Evolutionary conservation across 2,797 vertebrate genomes (phyloP).

Genomic region (Astyanax mexicanus): DNA sequence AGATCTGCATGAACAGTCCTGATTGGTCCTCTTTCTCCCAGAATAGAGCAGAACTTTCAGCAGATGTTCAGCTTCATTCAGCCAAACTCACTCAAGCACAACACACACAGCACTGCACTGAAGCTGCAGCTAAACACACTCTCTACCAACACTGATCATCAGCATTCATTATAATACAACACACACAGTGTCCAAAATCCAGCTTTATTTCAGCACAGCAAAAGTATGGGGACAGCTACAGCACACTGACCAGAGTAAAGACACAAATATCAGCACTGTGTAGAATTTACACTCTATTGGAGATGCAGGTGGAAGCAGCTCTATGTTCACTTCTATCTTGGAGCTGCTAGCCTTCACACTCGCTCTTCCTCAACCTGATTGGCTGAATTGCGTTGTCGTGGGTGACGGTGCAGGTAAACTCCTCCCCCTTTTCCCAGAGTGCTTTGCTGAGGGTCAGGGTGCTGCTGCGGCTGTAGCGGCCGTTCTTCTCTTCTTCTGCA

Average conservation of each 20-base stretch:
- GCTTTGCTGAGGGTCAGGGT: slow-evolving; percentile 39
- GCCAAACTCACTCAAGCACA: slow-evolving; percentile 8
- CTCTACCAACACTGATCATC: neutral
- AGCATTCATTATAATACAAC: neutral
- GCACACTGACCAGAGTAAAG: neutral
- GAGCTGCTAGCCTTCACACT: neutral
- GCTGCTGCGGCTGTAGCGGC: slow-evolving; percentile 19
- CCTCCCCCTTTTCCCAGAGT: slow-evolving; percentile 25
- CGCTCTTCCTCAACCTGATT: neutral
- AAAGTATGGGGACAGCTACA: neutral
- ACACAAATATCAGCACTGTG: neutral
- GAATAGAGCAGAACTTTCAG: slow-evolving; percentile 18
- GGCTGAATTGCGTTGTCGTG: neutral
- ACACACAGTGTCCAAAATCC: neutral
- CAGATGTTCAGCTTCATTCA: slow-evolving; percentile 28
- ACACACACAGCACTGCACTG: neutral
- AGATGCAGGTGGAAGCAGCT: neutral
- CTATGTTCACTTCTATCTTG: neutral
- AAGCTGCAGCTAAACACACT: neutral
- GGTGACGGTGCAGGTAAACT: slow-evolving; percentile 9
- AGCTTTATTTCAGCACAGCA: slow-evolving; percentile 20
- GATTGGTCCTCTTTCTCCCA: neutral
- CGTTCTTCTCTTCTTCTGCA: slow-evolving; percentile 1
- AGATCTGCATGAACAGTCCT: neutral
- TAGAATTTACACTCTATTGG: slow-evolving; percentile 2